Conservation (phyloP, 2,797 vertebrate species). For the Denticeps clupeoides region DNA sequence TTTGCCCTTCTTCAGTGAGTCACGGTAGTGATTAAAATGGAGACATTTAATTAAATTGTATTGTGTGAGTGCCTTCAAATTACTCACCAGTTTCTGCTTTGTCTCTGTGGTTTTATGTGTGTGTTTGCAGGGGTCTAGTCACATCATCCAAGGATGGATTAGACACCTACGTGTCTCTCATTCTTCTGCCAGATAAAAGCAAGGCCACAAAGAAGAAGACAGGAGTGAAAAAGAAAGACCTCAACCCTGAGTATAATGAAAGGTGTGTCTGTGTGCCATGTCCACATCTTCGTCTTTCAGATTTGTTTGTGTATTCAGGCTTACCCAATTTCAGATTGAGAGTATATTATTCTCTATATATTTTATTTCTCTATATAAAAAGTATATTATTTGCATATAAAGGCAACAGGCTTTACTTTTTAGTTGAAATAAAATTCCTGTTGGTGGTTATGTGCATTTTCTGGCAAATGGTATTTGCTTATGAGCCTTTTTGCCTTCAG, state of each 20-base stretch:
- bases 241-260: conserved; percentile 79
- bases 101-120: neutral
- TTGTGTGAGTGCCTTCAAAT: too few species aligned
- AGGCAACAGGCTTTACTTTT: neutral
- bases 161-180: conserved; percentile 76
- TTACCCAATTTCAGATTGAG: too few species aligned
- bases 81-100: neutral
- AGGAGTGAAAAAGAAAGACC: conserved; percentile 66
- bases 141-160: conserved; percentile 64
- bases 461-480: too few species aligned
- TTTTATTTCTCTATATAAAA: too few species aligned
- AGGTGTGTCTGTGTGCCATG: conserved; percentile 56
- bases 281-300: too few species aligned
- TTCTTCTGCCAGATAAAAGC: conserved; percentile 80
- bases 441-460: neutral
- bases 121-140: conserved; percentile 55
- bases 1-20: too few species aligned
- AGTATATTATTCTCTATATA: too few species aligned
- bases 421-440: neutral
- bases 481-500: too few species aligned
- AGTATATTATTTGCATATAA: conserved; percentile 1
- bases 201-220: conserved; percentile 84
- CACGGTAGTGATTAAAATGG: too few species aligned
- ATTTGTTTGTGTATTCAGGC: too few species aligned
- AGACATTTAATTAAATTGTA: too few species aligned